Base-by-base conservation (phyloP, 1,140 invertebrate species). In the Solen grandis region DNA sequence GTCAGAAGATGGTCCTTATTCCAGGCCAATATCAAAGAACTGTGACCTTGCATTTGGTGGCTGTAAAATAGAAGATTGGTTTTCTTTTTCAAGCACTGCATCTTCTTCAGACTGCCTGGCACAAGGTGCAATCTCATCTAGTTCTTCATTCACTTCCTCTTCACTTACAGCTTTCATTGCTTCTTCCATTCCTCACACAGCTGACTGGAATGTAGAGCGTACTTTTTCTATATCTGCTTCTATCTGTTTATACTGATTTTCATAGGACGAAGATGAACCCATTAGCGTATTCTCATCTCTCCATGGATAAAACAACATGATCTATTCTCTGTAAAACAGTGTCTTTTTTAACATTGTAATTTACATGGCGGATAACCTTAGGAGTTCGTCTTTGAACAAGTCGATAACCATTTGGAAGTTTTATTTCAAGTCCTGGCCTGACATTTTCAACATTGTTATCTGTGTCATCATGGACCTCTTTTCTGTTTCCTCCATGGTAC, bases 281-380 rank as follows among this genome's bases (percentile, higher is more conserved):
- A 33, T 66, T 4, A 77, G 13, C 5, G 10, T 41, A 25, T 33
- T 19, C 35, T 84, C 77, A 19, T 54, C 33, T 27, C 65, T 74
- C 65, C 60, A 81, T 35, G 63, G 55, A n/a, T n/a, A 25, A 54
- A 65, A 85, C 1, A 85, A 31, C 68, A 85, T 63, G 16, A 73
- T 16, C 52, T n/a, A n/a, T n/a, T n/a, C n/a, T n/a, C n/a, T n/a
- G n/a, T n/a, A n/a, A n/a, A n/a, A n/a, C n/a, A 74, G 52, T 22
- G 29, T 85, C 72, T 60, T 69, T 52, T 27, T 59, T 50, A 8
- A 62, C 25, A 59, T 57, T 83, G 36, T 41, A 82, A 50, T 66
- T 78, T 2, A n/a, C n/a, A n/a, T n/a, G n/a, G n/a, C n/a, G n/a
- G n/a, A n/a, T n/a, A n/a, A n/a, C 54, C 33, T 82, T 82, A 19